Evolutionary conservation across 2,113 vertebrate genomes (phyloP), one percentile per base, ranked within the genome.

Genomic region (Chitala chitala): DNA sequence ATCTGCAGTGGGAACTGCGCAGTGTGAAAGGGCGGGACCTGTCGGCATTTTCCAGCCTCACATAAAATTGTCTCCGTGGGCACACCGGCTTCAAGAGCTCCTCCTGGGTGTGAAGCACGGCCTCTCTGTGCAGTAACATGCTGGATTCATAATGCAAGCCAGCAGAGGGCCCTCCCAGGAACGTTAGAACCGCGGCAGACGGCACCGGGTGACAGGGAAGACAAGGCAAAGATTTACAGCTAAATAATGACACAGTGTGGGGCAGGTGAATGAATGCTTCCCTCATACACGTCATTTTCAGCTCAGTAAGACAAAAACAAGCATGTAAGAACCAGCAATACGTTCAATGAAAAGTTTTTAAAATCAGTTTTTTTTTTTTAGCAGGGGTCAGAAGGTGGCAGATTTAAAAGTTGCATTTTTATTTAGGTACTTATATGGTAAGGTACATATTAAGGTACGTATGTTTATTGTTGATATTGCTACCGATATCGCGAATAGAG

Each of bases 41-140:
- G 56, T 50, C 26, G 22, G 46, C 22, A n/a, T 53, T 29, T 33
- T 20, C 36, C 44, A 51, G 58, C 58, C 42, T 9, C 9, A 63
- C 58, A 73, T 15, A 26, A 48, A 31, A 61, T 13, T 12, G 24
- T 64, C 72, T 53, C 29, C 42, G 33, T 2, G 40, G 48, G 50
- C 42, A 51, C n/a, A 29, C 20, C 26, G 7, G 36, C 40, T 38
- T 63, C 58, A 73, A 59, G 38, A 63, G 54, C 44, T n/a, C 38
- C 46, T 63, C 42, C 20, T 29, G 1, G 12, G 5, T 9, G n/a
- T 54, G 20, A 48, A 73, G 31, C 26, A 24, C 40, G 8, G 36
- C 44, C 58, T 73, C n/a, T n/a, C 53, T 51, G 72, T 64, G 50
- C 29, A 73, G 58, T 73, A 56, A 73, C 51, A 24, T 73, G 72